A percentile compares a stretch with the other conserved stretches of the same genome.
Conservation (phyloP, 1,140 invertebrate genomes). For the Temnothorax nylanderi region DNA sequence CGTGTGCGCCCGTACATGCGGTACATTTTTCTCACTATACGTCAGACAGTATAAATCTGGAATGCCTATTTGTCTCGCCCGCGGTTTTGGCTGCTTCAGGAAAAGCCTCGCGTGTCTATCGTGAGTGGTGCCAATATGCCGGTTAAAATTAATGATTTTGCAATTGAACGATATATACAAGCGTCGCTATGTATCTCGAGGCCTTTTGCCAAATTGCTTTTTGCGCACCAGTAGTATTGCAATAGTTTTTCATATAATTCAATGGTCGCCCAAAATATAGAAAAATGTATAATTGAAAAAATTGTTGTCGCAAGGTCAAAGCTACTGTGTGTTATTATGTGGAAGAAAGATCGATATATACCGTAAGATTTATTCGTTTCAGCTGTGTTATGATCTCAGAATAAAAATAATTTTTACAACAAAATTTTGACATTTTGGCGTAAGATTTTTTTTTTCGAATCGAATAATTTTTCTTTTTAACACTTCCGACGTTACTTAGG, state of each 20-base stretch:
- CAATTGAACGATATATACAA: not conserved
- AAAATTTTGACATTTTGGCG: not conserved
- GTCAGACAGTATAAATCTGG: slow-evolving; percentile 50
- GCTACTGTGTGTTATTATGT: not conserved
- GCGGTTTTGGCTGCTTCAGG: slow-evolving; percentile 29
- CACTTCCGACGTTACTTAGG: not conserved
- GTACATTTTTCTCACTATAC: slow-evolving; percentile 54
- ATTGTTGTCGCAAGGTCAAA: not conserved
- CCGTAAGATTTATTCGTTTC: not conserved
- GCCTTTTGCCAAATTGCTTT: not conserved
- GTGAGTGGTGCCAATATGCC: not conserved
- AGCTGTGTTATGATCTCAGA: not conserved
- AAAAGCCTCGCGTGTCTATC: not conserved
- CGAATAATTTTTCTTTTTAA: not conserved
- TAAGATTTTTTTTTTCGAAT: not conserved
- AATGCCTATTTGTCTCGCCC: slow-evolving; percentile 21
- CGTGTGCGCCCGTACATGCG: slow-evolving; percentile 23
- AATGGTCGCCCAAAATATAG: not conserved
- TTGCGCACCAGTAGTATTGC: not conserved
- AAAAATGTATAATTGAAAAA: not conserved
- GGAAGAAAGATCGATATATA: not conserved
- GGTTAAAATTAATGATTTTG: slow-evolving; percentile 28
- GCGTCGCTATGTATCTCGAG: not conserved
- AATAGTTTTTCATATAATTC: not conserved
- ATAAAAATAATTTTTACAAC: not conserved